Evolutionary conservation across 2,113 vertebrate genomes (phyloP).

Genomic region (Paralichthys olivaceus): DNA sequence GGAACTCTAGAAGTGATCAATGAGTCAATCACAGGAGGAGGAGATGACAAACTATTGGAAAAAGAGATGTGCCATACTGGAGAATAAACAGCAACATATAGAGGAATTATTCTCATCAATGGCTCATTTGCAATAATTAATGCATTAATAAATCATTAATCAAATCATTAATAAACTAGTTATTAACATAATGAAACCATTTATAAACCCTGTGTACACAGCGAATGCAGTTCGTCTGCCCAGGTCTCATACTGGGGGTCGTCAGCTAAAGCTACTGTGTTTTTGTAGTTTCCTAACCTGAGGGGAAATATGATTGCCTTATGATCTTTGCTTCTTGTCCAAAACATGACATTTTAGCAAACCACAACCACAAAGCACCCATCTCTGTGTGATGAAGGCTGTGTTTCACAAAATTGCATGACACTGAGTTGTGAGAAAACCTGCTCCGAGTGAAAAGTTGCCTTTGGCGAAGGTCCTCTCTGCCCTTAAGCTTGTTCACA

Average conservation of each 20-base stretch:
- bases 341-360: slow-evolving; percentile 18
- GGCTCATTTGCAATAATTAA: too few species aligned
- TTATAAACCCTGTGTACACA: too few species aligned
- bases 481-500: slow-evolving; percentile 48
- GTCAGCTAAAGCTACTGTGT: too few species aligned
- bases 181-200: too few species aligned
- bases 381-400: slow-evolving; percentile 3
- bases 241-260: too few species aligned
- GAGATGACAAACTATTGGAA: too few species aligned
- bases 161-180: too few species aligned
- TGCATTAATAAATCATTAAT: too few species aligned
- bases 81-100: background rate
- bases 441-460: slow-evolving; percentile 57
- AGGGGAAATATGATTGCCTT: too few species aligned
- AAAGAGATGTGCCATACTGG: background rate
- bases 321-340: background rate
- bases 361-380: slow-evolving; percentile 9
- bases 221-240: too few species aligned
- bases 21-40: background rate
- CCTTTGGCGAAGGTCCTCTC: slow-evolving; percentile 53
- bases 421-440: slow-evolving; percentile 45
- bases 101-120: background rate
- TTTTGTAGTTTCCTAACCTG: too few species aligned
- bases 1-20: background rate
- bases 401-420: slow-evolving; percentile 54